These are phyloP conservation scores for Palythoa grandiflora DNA, from an alignment of 92 coral and sea anemone genomes.

Conservation along the genomic window DNA sequence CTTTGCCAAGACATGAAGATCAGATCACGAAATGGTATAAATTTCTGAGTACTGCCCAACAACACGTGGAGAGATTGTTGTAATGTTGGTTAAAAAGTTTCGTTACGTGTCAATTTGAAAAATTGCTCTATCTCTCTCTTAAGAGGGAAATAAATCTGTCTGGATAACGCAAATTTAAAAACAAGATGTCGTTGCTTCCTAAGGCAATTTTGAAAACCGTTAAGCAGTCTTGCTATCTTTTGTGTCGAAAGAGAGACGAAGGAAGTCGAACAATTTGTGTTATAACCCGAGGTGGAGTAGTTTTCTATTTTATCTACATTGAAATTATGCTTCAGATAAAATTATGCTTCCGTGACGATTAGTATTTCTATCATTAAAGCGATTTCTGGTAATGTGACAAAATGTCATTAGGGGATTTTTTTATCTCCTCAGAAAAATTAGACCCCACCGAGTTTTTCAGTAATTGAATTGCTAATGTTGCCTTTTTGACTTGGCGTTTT, in stretches of 20 bases:
- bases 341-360: slow-evolving; percentile 32
- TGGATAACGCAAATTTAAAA: not conserved
- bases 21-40: not conserved
- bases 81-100: not conserved
- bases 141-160: slow-evolving; percentile 14
- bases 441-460: slow-evolving; percentile 2
- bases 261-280: not conserved
- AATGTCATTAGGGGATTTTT: slow-evolving; percentile 9
- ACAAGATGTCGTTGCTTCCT: not conserved
- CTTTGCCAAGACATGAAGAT: not conserved
- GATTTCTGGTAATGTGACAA: slow-evolving; percentile 16
- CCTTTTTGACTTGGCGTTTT: not conserved
- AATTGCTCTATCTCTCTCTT: not conserved
- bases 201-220: not conserved
- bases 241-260: not conserved
- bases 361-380: slow-evolving; percentile 13
- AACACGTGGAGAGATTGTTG: slow-evolving; percentile 7
- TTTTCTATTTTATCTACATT: not conserved
- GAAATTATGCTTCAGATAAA: not conserved
- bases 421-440: not conserved
- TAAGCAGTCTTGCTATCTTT: not conserved
- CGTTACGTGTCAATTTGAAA: slow-evolving; percentile 30
- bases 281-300: not conserved
- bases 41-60: not conserved
- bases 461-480: slow-evolving; percentile 7